Conservation (phyloP, 2,888 invertebrate species). For the Nomada hirtipes region DNA sequence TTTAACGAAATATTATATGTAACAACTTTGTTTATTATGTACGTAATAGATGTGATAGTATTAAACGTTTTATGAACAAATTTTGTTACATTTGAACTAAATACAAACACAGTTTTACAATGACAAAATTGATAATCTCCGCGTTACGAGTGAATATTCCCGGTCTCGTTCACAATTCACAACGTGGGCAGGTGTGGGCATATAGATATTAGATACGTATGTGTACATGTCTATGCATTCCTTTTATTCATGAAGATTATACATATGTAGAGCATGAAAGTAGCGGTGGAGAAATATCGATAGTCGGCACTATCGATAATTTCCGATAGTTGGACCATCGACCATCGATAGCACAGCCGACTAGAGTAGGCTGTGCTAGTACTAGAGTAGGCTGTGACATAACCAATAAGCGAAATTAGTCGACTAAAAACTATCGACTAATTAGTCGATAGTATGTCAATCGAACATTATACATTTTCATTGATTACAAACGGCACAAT, state of each 20-base stretch:
- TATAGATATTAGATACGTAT: background rate
- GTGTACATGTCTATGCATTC: background rate
- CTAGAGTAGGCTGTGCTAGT: too few relatives aligned
- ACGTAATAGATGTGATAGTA: background rate
- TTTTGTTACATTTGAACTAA: background rate
- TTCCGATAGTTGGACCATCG: too few relatives aligned
- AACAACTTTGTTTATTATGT: background rate
- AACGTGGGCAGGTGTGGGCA: background rate
- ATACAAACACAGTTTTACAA: background rate
- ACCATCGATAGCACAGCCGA: too few relatives aligned
- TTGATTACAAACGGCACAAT: background rate
- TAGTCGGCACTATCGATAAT: too few relatives aligned
- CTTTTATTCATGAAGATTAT: background rate
- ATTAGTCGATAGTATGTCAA: too few relatives aligned
- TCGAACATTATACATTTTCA: background rate
- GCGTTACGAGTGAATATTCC: background rate
- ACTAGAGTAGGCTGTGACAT: too few relatives aligned
- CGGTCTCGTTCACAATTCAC: background rate
- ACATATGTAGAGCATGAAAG: too few relatives aligned
- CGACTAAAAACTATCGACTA: too few relatives aligned
- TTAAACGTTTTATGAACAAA: background rate
- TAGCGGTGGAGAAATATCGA: too few relatives aligned
- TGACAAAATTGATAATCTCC: background rate
- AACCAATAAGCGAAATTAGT: too few relatives aligned
- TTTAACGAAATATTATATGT: conserved; percentile 23